Evolutionary conservation across 2,113 vertebrate species (phyloP).

Genomic region (Coracopsis vasa): DNA sequence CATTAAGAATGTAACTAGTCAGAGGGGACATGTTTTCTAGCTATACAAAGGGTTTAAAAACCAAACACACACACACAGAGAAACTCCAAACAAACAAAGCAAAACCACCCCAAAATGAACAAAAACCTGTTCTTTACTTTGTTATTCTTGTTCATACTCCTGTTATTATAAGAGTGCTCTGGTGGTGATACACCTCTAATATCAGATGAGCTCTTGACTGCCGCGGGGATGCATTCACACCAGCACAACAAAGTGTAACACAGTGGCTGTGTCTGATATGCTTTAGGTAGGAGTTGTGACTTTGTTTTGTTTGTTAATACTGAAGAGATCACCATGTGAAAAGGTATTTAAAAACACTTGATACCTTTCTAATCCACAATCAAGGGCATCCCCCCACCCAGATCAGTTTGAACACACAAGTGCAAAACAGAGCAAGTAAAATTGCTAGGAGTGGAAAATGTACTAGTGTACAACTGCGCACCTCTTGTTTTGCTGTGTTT

Average conservation of each 20-base stretch:
- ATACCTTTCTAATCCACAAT: neutral
- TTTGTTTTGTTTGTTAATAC: neutral
- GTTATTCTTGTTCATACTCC: neutral
- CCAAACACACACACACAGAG: too few species aligned
- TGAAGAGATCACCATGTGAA: neutral
- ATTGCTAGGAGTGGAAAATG: accelerated
- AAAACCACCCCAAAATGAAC: neutral
- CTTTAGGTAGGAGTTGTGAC: neutral
- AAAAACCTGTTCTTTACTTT: neutral
- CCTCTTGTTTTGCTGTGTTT: neutral
- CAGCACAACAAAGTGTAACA: neutral
- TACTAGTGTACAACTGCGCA: neutral
- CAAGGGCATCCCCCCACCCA: accelerated
- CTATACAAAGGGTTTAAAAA: neutral
- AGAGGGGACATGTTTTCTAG: neutral
- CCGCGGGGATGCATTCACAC: neutral
- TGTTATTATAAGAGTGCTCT: neutral
- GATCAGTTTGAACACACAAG: neutral
- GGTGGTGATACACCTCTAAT: neutral
- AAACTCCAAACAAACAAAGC: neutral
- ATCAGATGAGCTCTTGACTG: neutral
- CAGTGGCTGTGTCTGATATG: neutral
- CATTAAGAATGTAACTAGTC: neutral
- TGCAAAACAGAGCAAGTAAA: neutral
- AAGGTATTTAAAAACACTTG: neutral